Evolutionary conservation across 2,888 invertebrate species (phyloP), one percentile per base, ranked within the genome.

Genomic region (Linyphia triangularis): DNA sequence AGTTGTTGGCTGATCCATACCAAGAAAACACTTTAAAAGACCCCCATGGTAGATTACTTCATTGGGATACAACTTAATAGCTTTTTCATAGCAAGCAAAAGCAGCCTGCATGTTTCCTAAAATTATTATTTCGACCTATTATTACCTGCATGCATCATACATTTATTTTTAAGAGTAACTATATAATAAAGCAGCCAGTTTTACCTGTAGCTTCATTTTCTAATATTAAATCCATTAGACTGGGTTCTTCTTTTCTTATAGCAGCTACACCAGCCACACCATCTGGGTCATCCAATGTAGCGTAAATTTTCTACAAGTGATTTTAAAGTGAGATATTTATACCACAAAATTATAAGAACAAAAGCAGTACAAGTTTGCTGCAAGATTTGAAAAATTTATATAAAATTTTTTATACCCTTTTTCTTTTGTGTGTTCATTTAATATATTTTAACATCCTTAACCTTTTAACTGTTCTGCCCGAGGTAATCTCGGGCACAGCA

Each of bases 261-360:
- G 96, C 96, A n/a, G 93, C 92, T 75, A 95, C 93, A 92, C 96
- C 98, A 90, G 96, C 95, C 0, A 98, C 96, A 10, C 97, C 96
- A 93, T 99, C 98, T 0, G 97, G 95, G 92, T 99, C 98, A 92
- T 97, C 96, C 89, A 99, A 92, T 89, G 96, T 94, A 0, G 96
- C 96, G 92, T 98, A 98, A 91, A 98, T 95, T 93, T 97, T 96
- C 94, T 95, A 91, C 13, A 92, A 91, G 85, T 77, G 67, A 77
- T 77, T 24, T 65, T 65, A 16, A 65, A 65, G n/a, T 22, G n/a
- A 22, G 22, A 19, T 10, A n/a, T 3, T 61, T 22, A 10, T 19
- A 4, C 16, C 61, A 9, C 22, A 19, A n/a, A 61, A 22, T 0
- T 19, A n/a, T n/a, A n/a, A n/a, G n/a, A n/a, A n/a, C n/a, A n/a